Conservation (phyloP, 2,113 vertebrate genomes). For the Trogon melanurus region DNA sequence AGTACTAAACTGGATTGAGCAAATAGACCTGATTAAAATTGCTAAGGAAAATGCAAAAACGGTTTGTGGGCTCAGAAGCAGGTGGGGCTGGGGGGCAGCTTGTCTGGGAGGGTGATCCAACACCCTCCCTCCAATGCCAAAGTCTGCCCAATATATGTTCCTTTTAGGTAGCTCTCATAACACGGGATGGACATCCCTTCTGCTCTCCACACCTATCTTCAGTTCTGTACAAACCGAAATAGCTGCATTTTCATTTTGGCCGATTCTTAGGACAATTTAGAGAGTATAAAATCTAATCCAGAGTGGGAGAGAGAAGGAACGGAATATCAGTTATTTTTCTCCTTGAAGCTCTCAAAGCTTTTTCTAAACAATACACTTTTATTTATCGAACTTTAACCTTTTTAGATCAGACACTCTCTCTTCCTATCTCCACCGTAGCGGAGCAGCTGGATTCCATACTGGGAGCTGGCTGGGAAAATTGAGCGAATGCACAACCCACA, state of each 20-base stretch:
- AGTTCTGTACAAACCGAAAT: background rate
- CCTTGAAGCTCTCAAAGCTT: background rate
- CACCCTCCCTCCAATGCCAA: background rate
- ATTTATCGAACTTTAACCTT: background rate
- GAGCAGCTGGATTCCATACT: rapidly evolving
- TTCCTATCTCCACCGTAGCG: background rate
- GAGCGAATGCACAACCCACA: rapidly evolving
- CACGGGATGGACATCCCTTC: background rate
- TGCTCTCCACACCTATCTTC: background rate
- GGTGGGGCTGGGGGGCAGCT: no score
- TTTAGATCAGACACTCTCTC: background rate
- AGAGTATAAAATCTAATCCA: background rate
- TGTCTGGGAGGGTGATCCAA: no score
- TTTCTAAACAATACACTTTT: background rate
- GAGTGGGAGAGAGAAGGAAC: background rate
- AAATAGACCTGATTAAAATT: background rate
- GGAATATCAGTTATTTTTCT: background rate
- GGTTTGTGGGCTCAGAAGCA: background rate
- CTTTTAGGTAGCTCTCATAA: background rate
- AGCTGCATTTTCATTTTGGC: background rate
- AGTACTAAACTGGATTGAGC: background rate
- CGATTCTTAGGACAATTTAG: background rate
- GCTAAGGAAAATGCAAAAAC: background rate
- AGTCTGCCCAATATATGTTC: rapidly evolving
- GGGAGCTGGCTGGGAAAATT: background rate